Percentiles rank a stretch among this genome's conserved stretches.
Conservation (phyloP, 2,797 vertebrate genomes). For the Cossypha caffra region DNA sequence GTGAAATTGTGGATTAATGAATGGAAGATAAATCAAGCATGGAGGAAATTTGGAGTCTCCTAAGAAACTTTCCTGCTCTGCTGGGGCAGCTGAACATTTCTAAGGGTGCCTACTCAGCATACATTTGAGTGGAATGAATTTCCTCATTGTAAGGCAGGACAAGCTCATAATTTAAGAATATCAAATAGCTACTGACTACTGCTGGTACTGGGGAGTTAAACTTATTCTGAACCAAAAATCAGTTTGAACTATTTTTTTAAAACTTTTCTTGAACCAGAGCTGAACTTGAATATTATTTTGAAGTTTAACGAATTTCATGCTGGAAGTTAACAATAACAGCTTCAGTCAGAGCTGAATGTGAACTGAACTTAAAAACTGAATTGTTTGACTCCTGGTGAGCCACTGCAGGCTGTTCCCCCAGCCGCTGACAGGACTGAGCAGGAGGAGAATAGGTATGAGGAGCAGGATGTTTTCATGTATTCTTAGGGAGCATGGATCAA, state of each 20-base stretch:
- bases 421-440: neutral
- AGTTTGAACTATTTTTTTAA: neutral
- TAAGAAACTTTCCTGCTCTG: neutral
- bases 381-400: neutral
- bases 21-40: neutral
- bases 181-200: neutral
- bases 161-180: neutral
- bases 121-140: neutral
- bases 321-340: conserved; percentile 31
- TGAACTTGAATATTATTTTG: conserved; percentile 15
- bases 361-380: neutral
- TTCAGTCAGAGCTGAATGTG: neutral
- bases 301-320: conserved; percentile 16
- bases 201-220: neutral
- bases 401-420: neutral
- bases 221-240: neutral
- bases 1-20: conserved; percentile 15
- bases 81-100: neutral
- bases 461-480: conserved; percentile 25
- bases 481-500: conserved; percentile 20
- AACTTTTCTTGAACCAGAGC: conserved; percentile 48
- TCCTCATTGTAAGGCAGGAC: neutral
- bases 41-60: neutral
- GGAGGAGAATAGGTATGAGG: neutral
- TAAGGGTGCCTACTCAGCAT: neutral